Base-by-base conservation (phyloP, 1,140 invertebrate genomes). In the Chironomus tepperi region DNA sequence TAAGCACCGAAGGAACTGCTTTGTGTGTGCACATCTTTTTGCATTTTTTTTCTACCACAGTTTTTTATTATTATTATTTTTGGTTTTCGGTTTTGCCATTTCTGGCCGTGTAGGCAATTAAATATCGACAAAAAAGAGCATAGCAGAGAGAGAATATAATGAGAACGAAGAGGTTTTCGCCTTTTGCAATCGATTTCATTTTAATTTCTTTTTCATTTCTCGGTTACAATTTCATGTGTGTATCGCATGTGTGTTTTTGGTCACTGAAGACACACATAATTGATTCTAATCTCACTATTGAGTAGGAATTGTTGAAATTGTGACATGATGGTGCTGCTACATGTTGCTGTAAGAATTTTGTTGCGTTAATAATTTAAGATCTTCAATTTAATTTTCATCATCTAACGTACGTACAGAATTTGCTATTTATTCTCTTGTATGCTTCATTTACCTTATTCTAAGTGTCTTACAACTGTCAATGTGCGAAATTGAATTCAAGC, bases 41-140 rank as follows among this genome's bases (percentile, higher is more conserved):
- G 65, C 65, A 70, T 70, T 70, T 70, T 70, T 67, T 18, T 18
- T 70, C 16, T 57, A 57, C 47, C 47, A n/a, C 47, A 57, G 47
- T n/a, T n/a, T n/a, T 34, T 34, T 57, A 57, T 57, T 57, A 12
- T 57, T 15, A 15, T n/a, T 57, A n/a, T 57, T 12, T 57, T 47
- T 47, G 43, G 8, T 57, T 57, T 57, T 57, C 15, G 3, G 47
- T 5, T 70, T 70, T 70, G 65, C 65, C 65, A 70, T 70, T 70
- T 70, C 65, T 70, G 65, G 65, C 18, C 18, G 19, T 70, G 65
- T 70, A 19, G 65, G 65, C 65, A 70, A 70, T 70, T 70, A 70
- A 70, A 70, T 70, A 70, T 70, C 65, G 19, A 21, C 65, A 70
- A 70, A 70, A 70, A 19, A n/a, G n/a, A n/a, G n/a, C 47, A 57